Conservation (phyloP, 2,888 invertebrate genomes). For the Anagyrus pseudococci region DNA sequence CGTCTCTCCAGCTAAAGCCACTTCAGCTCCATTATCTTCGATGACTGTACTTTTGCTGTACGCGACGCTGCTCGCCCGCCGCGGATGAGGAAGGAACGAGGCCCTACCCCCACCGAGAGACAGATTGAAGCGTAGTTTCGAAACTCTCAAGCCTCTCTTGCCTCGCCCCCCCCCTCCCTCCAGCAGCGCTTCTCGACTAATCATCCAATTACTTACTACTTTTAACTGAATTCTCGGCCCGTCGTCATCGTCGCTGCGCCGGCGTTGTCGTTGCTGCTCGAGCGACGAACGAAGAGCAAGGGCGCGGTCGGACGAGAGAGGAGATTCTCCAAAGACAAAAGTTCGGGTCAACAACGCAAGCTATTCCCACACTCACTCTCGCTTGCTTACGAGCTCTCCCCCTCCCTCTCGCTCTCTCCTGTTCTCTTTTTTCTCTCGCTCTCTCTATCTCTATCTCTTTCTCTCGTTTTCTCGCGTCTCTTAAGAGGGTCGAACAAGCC, state of each 20-base stretch:
- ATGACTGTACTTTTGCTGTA: constrained; percentile 8
- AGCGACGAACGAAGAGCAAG: neutral
- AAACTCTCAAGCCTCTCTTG: constrained; percentile 9
- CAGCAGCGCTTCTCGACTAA: too few relatives aligned
- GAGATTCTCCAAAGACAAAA: constrained; percentile 34
- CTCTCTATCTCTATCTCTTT: too few relatives aligned
- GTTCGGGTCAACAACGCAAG: constrained; percentile 26
- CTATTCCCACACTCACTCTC: constrained; percentile 3
- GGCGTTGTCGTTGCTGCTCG: neutral
- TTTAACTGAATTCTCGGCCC: constrained; percentile 34
- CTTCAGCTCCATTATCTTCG: constrained; percentile 21
- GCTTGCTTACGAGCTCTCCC: too few relatives aligned
- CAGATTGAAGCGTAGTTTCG: constrained; percentile 27
- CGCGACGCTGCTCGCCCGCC: neutral
- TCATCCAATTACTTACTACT: constrained; percentile 37
- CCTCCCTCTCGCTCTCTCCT: too few relatives aligned
- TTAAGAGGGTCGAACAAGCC: too few relatives aligned
- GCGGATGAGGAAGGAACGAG: neutral
- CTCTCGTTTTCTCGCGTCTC: too few relatives aligned
- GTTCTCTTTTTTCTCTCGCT: too few relatives aligned
- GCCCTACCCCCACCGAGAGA: too few relatives aligned
- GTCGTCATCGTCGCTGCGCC: neutral
- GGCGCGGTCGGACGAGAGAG: neutral
- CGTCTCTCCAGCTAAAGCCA: too few relatives aligned
- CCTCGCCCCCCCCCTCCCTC: constrained; percentile 2